A percentile compares a stretch with the other conserved stretches of the same genome.
Conservation (phyloP, 1,140 invertebrate species). For the Tenebrio molitor region DNA sequence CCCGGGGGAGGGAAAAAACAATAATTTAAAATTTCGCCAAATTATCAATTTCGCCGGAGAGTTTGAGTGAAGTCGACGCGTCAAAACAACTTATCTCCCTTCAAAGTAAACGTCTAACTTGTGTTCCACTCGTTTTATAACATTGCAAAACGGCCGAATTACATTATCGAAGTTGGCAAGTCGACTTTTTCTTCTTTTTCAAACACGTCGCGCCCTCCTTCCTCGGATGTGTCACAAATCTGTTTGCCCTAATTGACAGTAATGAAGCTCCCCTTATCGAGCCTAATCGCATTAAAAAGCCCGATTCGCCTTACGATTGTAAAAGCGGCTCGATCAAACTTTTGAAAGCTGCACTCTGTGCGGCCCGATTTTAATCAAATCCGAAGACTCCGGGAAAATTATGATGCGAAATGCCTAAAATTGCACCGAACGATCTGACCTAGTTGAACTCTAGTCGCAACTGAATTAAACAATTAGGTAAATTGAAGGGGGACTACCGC, state of each 20-base stretch:
- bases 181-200: background rate
- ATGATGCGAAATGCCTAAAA: background rate
- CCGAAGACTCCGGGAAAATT: background rate
- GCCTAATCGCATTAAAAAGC: background rate
- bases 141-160: background rate
- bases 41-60: no score
- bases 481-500: background rate
- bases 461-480: slow-evolving; percentile 29
- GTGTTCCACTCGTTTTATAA: no score
- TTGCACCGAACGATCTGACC: slow-evolving; percentile 1
- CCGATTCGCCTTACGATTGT: background rate
- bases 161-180: background rate
- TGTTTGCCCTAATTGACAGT: background rate
- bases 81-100: no score
- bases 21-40: slow-evolving; percentile 30
- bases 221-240: background rate
- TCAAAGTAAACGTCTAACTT: no score
- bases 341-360: background rate
- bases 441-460: slow-evolving; percentile 9
- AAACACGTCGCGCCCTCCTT: background rate
- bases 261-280: background rate
- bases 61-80: background rate
- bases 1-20: slow-evolving; percentile 12
- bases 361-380: slow-evolving; percentile 20
- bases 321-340: background rate